A percentile compares a stretch with the other conserved stretches of the same genome.
Evolutionary conservation across 2,113 vertebrate species (phyloP).

Genomic region (Sander vitreus): DNA sequence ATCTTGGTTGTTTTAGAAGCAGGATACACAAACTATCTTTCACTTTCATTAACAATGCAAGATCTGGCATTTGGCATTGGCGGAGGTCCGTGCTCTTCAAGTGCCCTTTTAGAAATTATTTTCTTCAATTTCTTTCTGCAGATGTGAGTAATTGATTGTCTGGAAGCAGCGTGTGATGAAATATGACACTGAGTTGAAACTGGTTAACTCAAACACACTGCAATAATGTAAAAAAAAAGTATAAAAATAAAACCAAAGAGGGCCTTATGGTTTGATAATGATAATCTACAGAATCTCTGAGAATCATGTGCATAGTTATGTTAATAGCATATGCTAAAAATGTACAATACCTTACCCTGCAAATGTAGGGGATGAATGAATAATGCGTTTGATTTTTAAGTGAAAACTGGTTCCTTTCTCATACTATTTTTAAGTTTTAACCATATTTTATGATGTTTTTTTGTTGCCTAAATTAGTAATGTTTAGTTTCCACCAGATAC

Average conservation of each 20-base stretch:
- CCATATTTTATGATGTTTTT: not conserved
- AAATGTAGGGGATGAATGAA: not conserved
- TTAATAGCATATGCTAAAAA: not conserved
- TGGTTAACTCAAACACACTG: not conserved
- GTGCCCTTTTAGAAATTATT: not conserved
- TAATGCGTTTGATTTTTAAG: not conserved
- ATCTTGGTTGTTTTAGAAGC: no score
- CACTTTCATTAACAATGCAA: no score
- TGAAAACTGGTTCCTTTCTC: not conserved
- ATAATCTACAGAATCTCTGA: not conserved
- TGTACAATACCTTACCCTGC: not conserved
- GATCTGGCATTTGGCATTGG: no score
- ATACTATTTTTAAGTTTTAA: not conserved
- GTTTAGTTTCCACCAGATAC: not conserved
- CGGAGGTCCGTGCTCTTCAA: no score
- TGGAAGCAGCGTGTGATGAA: not conserved
- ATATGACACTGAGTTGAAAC: not conserved
- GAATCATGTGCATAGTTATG: no score
- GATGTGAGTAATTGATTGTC: not conserved
- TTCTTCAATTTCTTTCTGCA: not conserved
- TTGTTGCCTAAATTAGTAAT: not conserved
- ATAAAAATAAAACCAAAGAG: not conserved
- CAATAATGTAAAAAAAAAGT: not conserved
- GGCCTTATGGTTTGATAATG: not conserved
- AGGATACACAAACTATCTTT: no score